These are phyloP conservation scores for Cryptocheilus praepositus DNA, from an alignment of 2,888 invertebrate species.

Conservation along the genomic window DNA sequence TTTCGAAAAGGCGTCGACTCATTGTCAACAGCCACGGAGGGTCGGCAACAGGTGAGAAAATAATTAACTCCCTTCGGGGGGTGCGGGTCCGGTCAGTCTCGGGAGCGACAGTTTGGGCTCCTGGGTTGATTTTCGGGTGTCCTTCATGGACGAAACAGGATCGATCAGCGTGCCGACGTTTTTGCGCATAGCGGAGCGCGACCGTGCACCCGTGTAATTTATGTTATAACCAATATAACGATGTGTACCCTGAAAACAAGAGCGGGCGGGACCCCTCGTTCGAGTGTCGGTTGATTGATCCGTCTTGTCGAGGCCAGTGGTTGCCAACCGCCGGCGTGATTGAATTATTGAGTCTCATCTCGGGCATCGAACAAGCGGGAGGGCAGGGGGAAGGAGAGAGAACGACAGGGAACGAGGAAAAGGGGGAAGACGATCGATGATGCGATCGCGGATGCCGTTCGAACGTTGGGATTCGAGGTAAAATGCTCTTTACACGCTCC, in stretches of 20 bases:
- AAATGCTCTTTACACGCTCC: no score
- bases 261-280: constrained; percentile 26
- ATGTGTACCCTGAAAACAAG: constrained; percentile 39
- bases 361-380: neutral
- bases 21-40: constrained; percentile 2
- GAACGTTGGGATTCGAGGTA: no score
- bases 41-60: constrained; percentile 56
- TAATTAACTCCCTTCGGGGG: constrained; percentile 36
- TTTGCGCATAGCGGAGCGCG: neutral
- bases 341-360: constrained; percentile 14
- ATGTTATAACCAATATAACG: constrained; percentile 45
- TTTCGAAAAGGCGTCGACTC: neutral
- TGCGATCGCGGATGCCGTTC: constrained; percentile 2
- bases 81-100: neutral
- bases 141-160: no score
- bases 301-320: constrained; percentile 36
- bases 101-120: no score
- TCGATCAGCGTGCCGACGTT: constrained; percentile 5
- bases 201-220: constrained; percentile 36
- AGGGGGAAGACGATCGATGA: neutral
- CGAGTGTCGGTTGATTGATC: constrained; percentile 40
- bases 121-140: no score
- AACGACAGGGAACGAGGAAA: constrained; percentile 13
- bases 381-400: constrained; percentile 19
- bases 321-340: constrained; percentile 25